These are phyloP conservation scores for Phocides pigmalion DNA, from an alignment of 1,140 invertebrate species.

Conservation along the genomic window DNA sequence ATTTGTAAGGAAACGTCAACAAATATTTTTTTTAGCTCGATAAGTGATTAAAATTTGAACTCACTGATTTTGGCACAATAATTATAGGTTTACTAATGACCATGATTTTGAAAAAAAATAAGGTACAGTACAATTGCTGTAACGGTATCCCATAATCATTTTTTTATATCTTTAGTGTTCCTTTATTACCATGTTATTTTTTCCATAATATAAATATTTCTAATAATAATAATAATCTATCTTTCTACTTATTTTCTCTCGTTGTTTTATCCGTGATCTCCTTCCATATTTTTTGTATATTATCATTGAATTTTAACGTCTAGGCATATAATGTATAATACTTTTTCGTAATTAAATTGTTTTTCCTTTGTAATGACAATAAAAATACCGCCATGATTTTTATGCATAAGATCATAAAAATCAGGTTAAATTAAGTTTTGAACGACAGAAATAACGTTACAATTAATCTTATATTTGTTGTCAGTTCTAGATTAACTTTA, in stretches of 20 bases:
- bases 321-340: too few relatives aligned
- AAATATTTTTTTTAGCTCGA: constrained; percentile 8
- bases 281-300: too few relatives aligned
- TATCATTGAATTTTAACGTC: too few relatives aligned
- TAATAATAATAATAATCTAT: too few relatives aligned
- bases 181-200: too few relatives aligned
- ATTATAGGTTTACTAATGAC: not conserved
- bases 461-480: constrained; percentile 25
- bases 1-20: constrained; percentile 3
- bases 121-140: too few relatives aligned
- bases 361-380: not conserved
- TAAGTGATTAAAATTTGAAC: constrained; percentile 16
- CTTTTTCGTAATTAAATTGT: not conserved
- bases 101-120: not conserved
- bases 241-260: too few relatives aligned
- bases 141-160: too few relatives aligned
- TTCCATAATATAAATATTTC: too few relatives aligned
- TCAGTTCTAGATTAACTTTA: constrained; percentile 42
- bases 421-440: not conserved
- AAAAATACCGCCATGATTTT: not conserved
- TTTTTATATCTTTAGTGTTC: too few relatives aligned
- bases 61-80: constrained; percentile 17
- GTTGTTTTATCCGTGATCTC: too few relatives aligned
- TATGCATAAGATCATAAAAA: not conserved
- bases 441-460: not conserved